Conservation (phyloP, 2,797 vertebrate species). For the Myiotriccus ornatus region DNA sequence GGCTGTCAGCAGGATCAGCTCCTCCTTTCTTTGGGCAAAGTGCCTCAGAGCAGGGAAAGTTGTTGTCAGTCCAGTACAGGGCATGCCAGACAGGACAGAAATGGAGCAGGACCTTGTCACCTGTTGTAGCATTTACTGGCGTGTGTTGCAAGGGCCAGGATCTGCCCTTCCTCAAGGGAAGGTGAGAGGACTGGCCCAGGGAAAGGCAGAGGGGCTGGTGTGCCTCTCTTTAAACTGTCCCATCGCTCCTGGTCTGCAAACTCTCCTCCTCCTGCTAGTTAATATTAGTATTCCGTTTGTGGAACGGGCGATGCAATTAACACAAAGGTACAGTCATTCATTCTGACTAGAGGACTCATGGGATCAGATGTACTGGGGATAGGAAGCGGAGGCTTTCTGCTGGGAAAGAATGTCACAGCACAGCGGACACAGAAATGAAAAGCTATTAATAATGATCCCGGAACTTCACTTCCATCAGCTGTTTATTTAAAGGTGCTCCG, state of each 20-base stretch:
- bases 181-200: rapidly evolving
- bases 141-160: not conserved
- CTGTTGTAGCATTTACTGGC: not conserved
- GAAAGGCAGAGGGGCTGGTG: not conserved
- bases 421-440: conserved; percentile 80
- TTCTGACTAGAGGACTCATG: conserved; percentile 74
- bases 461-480: conserved; percentile 83
- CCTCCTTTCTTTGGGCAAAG: not conserved
- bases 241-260: not conserved
- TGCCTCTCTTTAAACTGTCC: not conserved
- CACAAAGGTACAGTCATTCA: conserved; percentile 77
- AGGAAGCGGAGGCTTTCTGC: conserved; percentile 74
- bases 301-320: conserved; percentile 72
- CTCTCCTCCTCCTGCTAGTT: conserved; percentile 23
- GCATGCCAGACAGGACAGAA: not conserved
- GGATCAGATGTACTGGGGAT: conserved; percentile 70
- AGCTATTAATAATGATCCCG: conserved; percentile 83
- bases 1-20: not conserved
- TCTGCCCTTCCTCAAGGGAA: not conserved
- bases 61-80: not conserved
- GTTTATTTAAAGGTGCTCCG: conserved; percentile 83
- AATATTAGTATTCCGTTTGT: conserved; percentile 69
- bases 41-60: not conserved
- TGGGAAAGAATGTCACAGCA: conserved; percentile 80
- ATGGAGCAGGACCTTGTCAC: not conserved